Base-by-base conservation (phyloP, 2,113 vertebrate genomes). In the Eleginops maclovinus region DNA sequence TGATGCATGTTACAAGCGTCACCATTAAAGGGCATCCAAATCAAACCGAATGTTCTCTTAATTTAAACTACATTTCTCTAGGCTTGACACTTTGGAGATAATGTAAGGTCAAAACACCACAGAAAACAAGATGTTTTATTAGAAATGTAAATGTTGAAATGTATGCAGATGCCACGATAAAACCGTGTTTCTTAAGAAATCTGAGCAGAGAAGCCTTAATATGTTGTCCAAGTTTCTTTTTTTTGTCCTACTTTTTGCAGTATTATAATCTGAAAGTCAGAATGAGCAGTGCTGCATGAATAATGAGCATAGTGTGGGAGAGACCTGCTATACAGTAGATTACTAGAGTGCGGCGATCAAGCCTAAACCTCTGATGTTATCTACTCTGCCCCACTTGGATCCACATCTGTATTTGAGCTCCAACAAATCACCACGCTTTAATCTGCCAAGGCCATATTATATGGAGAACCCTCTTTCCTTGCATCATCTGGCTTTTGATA, bases 321-420 rank as follows among this genome's bases (percentile, higher is more conserved):
- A 70, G 55, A 71, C 41, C 68, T 62, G 7, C 77, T 78, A 67
- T 64, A 83, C 75, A 59, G 58, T 49, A 74, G 84, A 92, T 92
- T 81, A 90, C 67, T 64, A 28, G 74, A 90, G 81, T 79, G 55
- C 74, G 80, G 53, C 12, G 21, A 66, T 84, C 83, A 81, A 53
- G 50, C 22, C 24, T 79, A 83, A 92, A 82, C 64, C 80, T 64
- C 56, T 26, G 60, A 60, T 81, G 75, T 83, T 71, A 79, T 83
- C 83, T 59, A 56, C 13, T 64, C 70, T 67, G 75, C 12, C 55
- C n/a, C 61, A 63, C 79, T 84, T 53, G 7, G 61, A 40, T 64
- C 49, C 84, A 85, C 87, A 90, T 88, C 86, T 90, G 86, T 66
- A 79, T 64, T 54, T 74, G 85, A 80, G 87, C 82, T 75, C 47